Evolutionary conservation across 2,797 vertebrate species (phyloP).

Genomic region (Hydrocynus forskahlii): DNA sequence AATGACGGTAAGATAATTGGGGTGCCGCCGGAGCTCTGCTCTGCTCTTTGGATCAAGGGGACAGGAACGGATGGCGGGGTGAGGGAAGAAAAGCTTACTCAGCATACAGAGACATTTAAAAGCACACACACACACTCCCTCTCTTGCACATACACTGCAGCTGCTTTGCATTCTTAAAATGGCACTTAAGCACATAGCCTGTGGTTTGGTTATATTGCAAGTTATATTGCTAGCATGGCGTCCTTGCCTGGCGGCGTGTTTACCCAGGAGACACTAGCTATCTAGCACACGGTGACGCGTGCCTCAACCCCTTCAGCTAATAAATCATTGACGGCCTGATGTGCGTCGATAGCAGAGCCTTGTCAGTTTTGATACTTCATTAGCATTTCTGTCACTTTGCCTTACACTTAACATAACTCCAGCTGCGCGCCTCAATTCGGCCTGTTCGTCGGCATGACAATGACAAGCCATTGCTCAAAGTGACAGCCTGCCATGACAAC

Average conservation of each 20-base stretch:
- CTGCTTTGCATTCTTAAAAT: slow-evolving; percentile 60
- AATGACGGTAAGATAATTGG: slow-evolving; percentile 76
- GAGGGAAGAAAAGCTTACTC: slow-evolving; percentile 64
- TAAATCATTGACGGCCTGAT: slow-evolving; percentile 73
- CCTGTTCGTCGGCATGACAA: slow-evolving; percentile 69
- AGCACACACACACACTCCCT: slow-evolving; percentile 30
- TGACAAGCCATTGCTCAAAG: slow-evolving; percentile 70
- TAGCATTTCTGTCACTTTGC: slow-evolving; percentile 75
- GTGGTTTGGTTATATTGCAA: slow-evolving; percentile 66
- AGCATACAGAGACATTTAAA: slow-evolving; percentile 70
- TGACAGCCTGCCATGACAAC: slow-evolving; percentile 66
- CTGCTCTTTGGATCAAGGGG: slow-evolving; percentile 62
- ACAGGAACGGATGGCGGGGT: slow-evolving; percentile 56
- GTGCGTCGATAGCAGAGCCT: slow-evolving; percentile 65
- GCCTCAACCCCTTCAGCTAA: slow-evolving; percentile 70
- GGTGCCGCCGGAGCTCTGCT: slow-evolving; percentile 63
- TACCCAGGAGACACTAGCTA: slow-evolving; percentile 67
- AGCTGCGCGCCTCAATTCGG: slow-evolving; percentile 74
- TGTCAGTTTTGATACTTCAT: slow-evolving; percentile 78
- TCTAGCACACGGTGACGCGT: slow-evolving; percentile 57
- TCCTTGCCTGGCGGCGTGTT: slow-evolving; percentile 64
- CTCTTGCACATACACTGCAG: slow-evolving; percentile 40
- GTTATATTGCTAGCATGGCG: slow-evolving; percentile 54
- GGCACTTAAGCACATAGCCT: slow-evolving; percentile 63
- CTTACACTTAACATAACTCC: slow-evolving; percentile 80